phyloP scores from a whole-genome alignment of 2,888 invertebrate species.

The Deladenus siricidicola region DNA sequence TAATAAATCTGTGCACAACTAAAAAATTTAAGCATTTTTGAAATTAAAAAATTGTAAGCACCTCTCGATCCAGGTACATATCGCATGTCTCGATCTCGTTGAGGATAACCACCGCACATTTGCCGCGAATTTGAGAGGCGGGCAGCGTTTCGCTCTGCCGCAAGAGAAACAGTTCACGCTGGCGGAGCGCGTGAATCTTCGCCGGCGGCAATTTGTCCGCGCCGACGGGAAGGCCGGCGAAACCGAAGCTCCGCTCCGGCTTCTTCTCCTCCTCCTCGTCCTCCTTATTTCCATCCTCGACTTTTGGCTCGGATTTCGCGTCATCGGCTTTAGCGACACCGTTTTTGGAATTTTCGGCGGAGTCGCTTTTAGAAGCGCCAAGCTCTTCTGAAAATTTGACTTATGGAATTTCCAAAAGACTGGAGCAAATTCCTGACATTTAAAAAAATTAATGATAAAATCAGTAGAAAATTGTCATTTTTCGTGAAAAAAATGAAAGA shows the following conservation, averaged over 20 bases:
- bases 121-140: constrained; percentile 92
- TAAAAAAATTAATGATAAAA: too few relatives aligned
- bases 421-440: too few relatives aligned
- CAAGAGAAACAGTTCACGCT: constrained; percentile 93
- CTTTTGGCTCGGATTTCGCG: not conserved
- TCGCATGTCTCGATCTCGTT: constrained; percentile 95
- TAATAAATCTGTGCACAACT: too few relatives aligned
- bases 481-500: too few relatives aligned
- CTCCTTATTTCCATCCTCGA: constrained; percentile 1
- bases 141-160: constrained; percentile 89
- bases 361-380: too few relatives aligned
- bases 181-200: constrained; percentile 55
- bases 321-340: not conserved
- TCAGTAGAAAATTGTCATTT: too few relatives aligned
- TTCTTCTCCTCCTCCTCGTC: not conserved
- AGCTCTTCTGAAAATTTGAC: too few relatives aligned
- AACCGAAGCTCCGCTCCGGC: constrained; percentile 37
- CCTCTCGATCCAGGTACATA: constrained; percentile 79
- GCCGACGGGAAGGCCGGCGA: constrained; percentile 53
- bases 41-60: too few relatives aligned
- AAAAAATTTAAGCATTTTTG: too few relatives aligned
- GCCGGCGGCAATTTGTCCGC: constrained; percentile 26
- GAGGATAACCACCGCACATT: constrained; percentile 94
- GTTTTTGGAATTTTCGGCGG: too few relatives aligned
- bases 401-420: too few relatives aligned